Conservation (phyloP, 2,113 vertebrate genomes). For the Octodon degus region DNA sequence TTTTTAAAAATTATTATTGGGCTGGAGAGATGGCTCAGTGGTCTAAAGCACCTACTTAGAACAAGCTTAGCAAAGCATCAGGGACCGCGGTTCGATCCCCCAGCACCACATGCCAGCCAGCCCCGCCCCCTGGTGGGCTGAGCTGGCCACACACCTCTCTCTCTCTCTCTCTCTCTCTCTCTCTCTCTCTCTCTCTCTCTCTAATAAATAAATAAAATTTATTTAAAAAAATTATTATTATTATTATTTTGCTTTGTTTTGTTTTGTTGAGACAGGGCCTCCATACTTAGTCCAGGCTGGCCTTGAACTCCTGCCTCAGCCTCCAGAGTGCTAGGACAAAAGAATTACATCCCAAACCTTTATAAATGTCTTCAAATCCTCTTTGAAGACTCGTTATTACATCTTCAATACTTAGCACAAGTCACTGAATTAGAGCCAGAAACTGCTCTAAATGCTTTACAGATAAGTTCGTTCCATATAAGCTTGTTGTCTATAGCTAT, state of each 20-base stretch:
- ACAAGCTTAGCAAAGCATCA: too few species aligned
- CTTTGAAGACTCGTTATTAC: background rate
- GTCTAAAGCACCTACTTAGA: too few species aligned
- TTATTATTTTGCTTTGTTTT: background rate
- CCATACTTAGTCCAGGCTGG: background rate
- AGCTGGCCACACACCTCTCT: too few species aligned
- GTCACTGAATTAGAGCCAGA: slow-evolving; percentile 23
- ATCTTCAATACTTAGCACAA: slow-evolving; percentile 17
- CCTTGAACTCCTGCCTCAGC: background rate
- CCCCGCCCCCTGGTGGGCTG: too few species aligned
- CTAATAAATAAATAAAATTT: too few species aligned
- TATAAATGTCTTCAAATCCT: background rate
- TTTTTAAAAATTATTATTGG: too few species aligned
- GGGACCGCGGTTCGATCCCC: too few species aligned
- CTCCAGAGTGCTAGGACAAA: background rate
- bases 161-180: too few species aligned
- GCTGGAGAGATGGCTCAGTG: too few species aligned
- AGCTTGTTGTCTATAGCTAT: background rate
- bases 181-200: too few species aligned
- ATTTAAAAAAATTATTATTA: too few species aligned
- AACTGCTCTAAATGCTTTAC: background rate
- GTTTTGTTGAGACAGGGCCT: background rate
- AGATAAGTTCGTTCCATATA: background rate
- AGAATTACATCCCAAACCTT: background rate
- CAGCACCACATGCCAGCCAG: too few species aligned